These are phyloP conservation scores for Clarias laeviceps DNA, from an alignment of 2,797 vertebrate species.

Conservation along the genomic window DNA sequence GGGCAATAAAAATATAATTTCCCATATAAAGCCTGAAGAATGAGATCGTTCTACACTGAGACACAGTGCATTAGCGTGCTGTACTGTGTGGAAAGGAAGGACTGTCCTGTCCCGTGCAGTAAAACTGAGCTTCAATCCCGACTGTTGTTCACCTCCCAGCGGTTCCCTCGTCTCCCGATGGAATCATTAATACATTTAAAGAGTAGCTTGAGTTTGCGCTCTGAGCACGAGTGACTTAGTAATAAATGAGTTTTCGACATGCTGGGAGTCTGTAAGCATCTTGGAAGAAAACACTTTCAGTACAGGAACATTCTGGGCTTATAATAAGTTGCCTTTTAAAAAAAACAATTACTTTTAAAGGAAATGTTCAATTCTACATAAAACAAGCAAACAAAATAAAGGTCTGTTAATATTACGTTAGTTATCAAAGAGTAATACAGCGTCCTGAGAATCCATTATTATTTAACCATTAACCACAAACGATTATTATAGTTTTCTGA, in stretches of 20 bases:
- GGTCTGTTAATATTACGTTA: background rate
- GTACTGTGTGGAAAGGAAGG: background rate
- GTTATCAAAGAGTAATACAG: background rate
- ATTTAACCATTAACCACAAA: too few species aligned
- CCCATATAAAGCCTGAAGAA: background rate
- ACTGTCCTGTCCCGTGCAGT: background rate
- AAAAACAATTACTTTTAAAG: background rate
- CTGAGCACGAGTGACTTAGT: background rate
- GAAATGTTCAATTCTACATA: background rate
- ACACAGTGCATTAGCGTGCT: background rate
- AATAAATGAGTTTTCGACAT: constrained; percentile 5
- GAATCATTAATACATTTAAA: constrained; percentile 14
- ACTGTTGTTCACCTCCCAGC: background rate
- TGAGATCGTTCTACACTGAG: background rate
- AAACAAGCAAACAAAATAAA: background rate
- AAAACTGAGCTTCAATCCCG: background rate
- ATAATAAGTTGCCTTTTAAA: background rate
- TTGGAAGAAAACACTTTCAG: background rate
- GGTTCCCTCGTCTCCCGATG: background rate
- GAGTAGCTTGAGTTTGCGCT: background rate
- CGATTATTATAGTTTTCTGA: background rate
- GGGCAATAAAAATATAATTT: background rate
- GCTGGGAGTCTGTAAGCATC: background rate
- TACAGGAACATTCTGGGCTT: background rate
- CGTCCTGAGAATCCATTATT: background rate